A percentile compares a stretch with the other conserved stretches of the same genome.
Conservation (phyloP, 1,140 invertebrate genomes). For the Pseudomyrmex gracilis region DNA sequence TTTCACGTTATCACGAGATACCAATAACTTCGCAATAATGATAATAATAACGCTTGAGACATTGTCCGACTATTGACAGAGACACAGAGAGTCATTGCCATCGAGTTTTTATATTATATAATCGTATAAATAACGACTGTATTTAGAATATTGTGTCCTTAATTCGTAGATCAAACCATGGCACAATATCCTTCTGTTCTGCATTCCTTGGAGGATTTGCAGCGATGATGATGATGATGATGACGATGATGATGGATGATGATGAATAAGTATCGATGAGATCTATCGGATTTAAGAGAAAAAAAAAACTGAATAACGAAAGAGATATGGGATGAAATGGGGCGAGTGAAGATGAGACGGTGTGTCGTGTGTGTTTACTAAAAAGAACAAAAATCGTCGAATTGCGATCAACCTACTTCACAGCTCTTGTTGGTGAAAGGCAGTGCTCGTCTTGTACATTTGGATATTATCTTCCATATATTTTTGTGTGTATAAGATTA, state of each 20-base stretch:
- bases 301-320: conserved; percentile 22
- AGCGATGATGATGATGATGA: conserved; percentile 4
- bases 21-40: not conserved
- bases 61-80: not conserved
- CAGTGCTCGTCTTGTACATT: conserved; percentile 78
- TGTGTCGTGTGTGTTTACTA: conserved; percentile 37
- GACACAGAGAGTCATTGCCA: not conserved
- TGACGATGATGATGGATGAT: conserved; percentile 16
- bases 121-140: not conserved
- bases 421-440: conserved; percentile 78
- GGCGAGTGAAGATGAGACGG: conserved; percentile 22
- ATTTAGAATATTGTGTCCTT: conserved; percentile 1
- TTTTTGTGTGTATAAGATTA: conserved; percentile 69
- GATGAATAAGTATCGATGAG: conserved; percentile 12
- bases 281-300: conserved; percentile 1
- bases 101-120: not conserved
- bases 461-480: conserved; percentile 59
- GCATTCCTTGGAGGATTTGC: not conserved
- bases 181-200: conserved; percentile 36
- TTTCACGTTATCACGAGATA: too few relatives aligned
- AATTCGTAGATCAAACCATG: conserved; percentile 40
- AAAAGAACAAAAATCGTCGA: conserved; percentile 38
- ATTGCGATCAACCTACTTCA: conserved; percentile 74
- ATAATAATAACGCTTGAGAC: not conserved
- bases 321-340: conserved; percentile 4